These are phyloP conservation scores for Schizaphis graminum DNA, from an alignment of 2,888 invertebrate genomes.

Conservation along the genomic window DNA sequence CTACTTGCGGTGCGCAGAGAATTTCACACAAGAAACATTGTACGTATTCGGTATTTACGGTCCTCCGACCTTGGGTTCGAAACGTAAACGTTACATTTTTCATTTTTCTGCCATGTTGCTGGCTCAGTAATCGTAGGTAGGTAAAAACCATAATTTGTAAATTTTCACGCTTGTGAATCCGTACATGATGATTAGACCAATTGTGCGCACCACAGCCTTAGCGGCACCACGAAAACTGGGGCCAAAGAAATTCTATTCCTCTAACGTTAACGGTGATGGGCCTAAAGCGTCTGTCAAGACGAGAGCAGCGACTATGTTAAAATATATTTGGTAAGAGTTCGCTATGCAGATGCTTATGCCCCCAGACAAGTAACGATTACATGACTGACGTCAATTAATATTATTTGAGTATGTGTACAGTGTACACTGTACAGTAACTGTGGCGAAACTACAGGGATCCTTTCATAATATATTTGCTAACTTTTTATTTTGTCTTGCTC, in stretches of 20 bases:
- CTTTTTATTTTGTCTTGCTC: background rate
- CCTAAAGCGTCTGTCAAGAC: conserved; percentile 47
- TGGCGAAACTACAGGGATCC: background rate
- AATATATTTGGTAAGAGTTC: conserved; percentile 62
- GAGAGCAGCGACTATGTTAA: conserved; percentile 47
- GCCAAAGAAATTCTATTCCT: conserved; percentile 15
- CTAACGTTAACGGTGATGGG: conserved; percentile 15
- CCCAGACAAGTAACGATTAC: conserved; percentile 8
- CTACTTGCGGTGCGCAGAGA: conserved; percentile 53
- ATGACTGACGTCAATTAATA: background rate
- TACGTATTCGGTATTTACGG: conserved; percentile 50
- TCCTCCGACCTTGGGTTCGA: background rate
- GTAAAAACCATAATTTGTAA: background rate
- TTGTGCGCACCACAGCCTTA: conserved; percentile 14
- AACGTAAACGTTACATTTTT: background rate
- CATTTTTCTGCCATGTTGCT: background rate
- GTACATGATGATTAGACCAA: conserved; percentile 46
- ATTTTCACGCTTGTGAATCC: background rate
- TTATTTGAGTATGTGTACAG: background rate
- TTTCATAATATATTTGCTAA: background rate
- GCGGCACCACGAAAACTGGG: conserved; percentile 42
- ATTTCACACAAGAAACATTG: conserved; percentile 55
- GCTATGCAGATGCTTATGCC: conserved; percentile 1
- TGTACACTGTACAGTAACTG: background rate
- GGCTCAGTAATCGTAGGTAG: background rate